A percentile compares a stretch with the other conserved stretches of the same genome.
phyloP scores from a whole-genome alignment of 1,140 invertebrate species.

The Hydropsyche tenuis region DNA sequence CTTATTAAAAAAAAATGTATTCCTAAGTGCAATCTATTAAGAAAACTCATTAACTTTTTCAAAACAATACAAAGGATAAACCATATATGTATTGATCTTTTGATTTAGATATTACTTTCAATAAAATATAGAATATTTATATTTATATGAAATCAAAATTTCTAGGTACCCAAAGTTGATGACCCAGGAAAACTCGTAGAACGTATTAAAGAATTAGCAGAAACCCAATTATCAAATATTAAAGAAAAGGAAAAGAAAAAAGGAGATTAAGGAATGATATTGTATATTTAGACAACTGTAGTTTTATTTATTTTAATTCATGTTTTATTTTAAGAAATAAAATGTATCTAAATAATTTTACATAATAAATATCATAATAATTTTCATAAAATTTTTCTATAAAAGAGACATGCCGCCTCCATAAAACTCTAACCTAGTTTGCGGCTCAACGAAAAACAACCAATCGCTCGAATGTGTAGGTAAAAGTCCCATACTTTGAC shows the following conservation, averaged over 20 bases:
- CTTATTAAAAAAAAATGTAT: no score
- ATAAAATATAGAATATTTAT: no score
- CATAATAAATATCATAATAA: slow-evolving; percentile 5
- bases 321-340: slow-evolving; percentile 1
- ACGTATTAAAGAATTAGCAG: slow-evolving; percentile 71
- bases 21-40: no score
- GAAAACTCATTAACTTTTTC: no score
- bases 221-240: slow-evolving; percentile 63
- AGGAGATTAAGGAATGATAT: slow-evolving; percentile 52
- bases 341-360: slow-evolving; percentile 50
- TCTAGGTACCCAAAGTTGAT: slow-evolving; percentile 82
- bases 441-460: slow-evolving; percentile 96
- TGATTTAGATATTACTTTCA: no score
- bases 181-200: slow-evolving; percentile 75
- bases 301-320: background rate
- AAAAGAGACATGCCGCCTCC: slow-evolving; percentile 81
- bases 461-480: slow-evolving; percentile 98
- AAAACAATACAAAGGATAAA: no score
- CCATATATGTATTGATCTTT: no score
- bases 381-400: slow-evolving; percentile 52
- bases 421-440: slow-evolving; percentile 85
- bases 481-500: slow-evolving; percentile 97
- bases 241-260: slow-evolving; percentile 60
- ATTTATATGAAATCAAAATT: slow-evolving; percentile 53
- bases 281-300: background rate